Base-by-base conservation (phyloP, 2,797 vertebrate genomes). In the Diglossa cyanea region DNA sequence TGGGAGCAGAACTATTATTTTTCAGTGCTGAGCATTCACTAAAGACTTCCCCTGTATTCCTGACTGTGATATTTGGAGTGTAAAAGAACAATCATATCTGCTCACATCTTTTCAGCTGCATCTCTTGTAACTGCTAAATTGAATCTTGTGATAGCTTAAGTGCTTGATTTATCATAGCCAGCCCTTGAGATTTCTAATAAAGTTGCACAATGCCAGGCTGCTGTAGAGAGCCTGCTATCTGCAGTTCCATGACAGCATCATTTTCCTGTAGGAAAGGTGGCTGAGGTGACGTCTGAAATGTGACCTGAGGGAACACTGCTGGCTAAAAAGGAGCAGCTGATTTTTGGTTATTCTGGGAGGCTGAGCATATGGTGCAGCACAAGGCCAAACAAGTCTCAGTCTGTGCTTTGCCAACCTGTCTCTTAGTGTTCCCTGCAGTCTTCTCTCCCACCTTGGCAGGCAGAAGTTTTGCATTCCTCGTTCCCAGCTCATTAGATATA, bases 301-400 rank as follows among this genome's bases (percentile, higher is more conserved):
- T 63, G 65, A 65, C 86, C 86, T 77, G 78, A 74, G 76, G 82
- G 76, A 90, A 71, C 51, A 16, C 18, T 58, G 15, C 63, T 79
- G 79, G 50, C 90, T 71, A 17, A 71, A 93, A 77, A 90, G 63
- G 79, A 96, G 76, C 61, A 83, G 93, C 82, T 95, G 93, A 94
- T 79, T 94, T 95, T 83, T 82, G 45, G 92, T 92, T 95, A 86
- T 94, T 95, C 68, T 91, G 78, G 92, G 92, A 96, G 53, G 45
- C 55, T 76, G 82, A 90, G 57, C 96, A 96, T 95, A 95, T 96
- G 94, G 93, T 45, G 26, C 66, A 88, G 88, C 79, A 86, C 58
- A 14, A 73, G 73, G 92, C 88, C 86, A 84, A 95, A 48, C 70
- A 47, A 90, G 70, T 68, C 78, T 76, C 66, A 86, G 58, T 57